Base-by-base conservation (phyloP, 2,113 vertebrate genomes). In the Cinclus cinclus region DNA sequence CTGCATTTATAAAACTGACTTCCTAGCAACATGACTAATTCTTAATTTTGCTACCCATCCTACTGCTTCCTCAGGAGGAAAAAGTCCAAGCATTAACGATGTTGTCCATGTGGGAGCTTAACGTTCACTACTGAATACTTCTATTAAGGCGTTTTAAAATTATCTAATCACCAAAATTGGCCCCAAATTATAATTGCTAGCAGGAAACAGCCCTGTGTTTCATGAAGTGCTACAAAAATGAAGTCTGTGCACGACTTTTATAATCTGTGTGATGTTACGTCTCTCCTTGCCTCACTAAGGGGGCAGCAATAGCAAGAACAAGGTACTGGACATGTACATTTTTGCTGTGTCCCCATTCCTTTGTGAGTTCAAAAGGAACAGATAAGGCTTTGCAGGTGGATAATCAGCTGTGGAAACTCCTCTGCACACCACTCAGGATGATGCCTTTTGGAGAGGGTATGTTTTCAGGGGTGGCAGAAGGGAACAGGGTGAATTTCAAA, bases 21-120 rank as follows among this genome's bases (percentile, higher is more conserved):
- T 95, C 69, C 65, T 89, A 69, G 44, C 53, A 84, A 83, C n/a
- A 46, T 94, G 81, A 92, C 62, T 95, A 89, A 96, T 91, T 71
- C 81, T 73, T 91, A 89, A 89, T 91, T 95, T 96, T 76, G 67
- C 74, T 82, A 64, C 63, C 23, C 91, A 87, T 58, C 53, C 49
- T 75, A 82, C 74, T 87, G 28, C 83, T 91, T 95, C 49, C 60
- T 87, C 50, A 81, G 16, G 41, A 91, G 35, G 53, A 95, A 91
- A 96, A 92, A 87, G 41, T 65, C 65, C 90, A 71, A 85, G 46
- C 50, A 76, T 71, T 95, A 84, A 89, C 85, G 89, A 95, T 0
- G 4, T n/a, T 73, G 49, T 87, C 87, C 74, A 53, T 73, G 63
- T 2, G 3, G 56, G 74, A 95, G 69, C 81, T 78, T 68, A 89